phyloP scores from a whole-genome alignment of 1,140 invertebrate genomes.

The Tetragonula clypearis region DNA sequence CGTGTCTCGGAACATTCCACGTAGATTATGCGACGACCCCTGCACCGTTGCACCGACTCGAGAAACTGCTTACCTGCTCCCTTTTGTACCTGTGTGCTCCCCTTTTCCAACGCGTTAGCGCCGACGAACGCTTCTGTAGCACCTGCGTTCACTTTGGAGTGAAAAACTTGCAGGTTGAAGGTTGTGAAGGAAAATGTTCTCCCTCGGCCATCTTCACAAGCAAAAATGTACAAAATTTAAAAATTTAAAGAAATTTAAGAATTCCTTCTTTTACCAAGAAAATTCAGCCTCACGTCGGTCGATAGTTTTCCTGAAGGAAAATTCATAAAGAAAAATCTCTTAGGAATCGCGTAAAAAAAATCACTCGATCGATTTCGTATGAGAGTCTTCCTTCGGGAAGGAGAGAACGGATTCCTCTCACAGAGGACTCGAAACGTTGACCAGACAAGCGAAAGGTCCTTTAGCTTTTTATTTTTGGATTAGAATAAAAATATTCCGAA shows the following conservation, averaged over 20 bases:
- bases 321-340: neutral
- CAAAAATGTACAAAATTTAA: neutral
- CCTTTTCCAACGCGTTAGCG: conserved; percentile 18
- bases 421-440: conserved; percentile 14
- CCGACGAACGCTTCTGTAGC: conserved; percentile 24
- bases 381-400: neutral
- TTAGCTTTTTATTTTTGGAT: neutral
- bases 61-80: conserved; percentile 30
- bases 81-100: conserved; percentile 42
- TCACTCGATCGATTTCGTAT: neutral
- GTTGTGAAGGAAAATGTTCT: neutral
- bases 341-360: no score
- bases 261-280: neutral
- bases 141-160: conserved; percentile 21
- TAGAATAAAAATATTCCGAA: neutral
- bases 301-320: neutral
- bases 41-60: neutral
- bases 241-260: neutral
- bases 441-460: neutral
- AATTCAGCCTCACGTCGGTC: no score
- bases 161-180: conserved; percentile 10
- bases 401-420: conserved; percentile 18
- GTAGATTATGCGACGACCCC: conserved; percentile 49
- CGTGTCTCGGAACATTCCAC: conserved; percentile 24
- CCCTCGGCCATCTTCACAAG: no score